phyloP scores from a whole-genome alignment of 2,797 vertebrate genomes.

The Otus scops region DNA sequence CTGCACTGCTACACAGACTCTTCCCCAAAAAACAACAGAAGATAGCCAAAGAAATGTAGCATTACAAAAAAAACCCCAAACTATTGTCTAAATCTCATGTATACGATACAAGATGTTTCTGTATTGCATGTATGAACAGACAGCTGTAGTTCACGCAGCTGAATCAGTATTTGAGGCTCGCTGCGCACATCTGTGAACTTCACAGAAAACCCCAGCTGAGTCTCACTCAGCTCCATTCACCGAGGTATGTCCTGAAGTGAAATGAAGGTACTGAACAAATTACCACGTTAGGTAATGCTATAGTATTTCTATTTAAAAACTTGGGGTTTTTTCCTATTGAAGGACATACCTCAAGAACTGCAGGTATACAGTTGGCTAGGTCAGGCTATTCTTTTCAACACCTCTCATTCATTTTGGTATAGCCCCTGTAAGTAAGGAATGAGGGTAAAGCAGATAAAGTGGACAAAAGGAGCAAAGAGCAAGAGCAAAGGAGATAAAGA shows the following conservation, averaged over 20 bases:
- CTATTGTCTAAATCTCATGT: not conserved
- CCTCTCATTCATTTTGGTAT: not conserved
- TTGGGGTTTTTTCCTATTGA: fast-evolving
- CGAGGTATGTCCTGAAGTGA: not conserved
- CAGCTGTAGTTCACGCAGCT: not conserved
- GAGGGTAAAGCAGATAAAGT: not conserved
- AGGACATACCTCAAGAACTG: not conserved
- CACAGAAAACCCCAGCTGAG: not conserved
- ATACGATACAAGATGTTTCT: not conserved
- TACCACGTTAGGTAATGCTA: not conserved
- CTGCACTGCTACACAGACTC: not conserved
- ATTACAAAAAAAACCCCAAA: not conserved
- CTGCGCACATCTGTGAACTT: too few species aligned
- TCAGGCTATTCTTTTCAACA: conserved; percentile 10
- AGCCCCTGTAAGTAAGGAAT: not conserved
- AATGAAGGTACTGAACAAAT: not conserved
- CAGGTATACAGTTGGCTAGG: not conserved
- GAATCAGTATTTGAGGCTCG: too few species aligned
- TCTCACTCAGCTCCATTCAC: not conserved
- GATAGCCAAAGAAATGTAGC: not conserved
- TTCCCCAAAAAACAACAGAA: too few species aligned
- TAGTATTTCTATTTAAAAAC: not conserved
- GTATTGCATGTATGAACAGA: not conserved
- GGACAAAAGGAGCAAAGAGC: not conserved
- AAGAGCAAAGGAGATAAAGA: not conserved